Base-by-base conservation (phyloP, 2,888 invertebrate species). In the Lucinisca nassula region DNA sequence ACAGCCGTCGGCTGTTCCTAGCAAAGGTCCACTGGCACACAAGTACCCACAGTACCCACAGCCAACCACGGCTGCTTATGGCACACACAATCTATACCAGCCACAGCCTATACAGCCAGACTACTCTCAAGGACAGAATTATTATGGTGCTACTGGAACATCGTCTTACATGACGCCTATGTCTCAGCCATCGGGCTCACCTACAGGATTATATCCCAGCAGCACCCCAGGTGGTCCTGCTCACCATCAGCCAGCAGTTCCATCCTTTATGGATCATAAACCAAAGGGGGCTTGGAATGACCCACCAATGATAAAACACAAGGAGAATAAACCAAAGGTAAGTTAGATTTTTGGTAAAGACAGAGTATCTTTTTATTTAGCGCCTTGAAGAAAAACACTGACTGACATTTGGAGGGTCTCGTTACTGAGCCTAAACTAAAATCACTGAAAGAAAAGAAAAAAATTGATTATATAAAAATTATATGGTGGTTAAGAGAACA, bases 241-340 rank as follows among this genome's bases (percentile, higher is more conserved):
- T 45, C 88, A 74, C 40, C 91, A 88, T 0, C 85, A 80, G 51
- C 86, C 89, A 35, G 35, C 72, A 21, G 55, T 91, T 10, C 84
- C 89, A 8, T 95, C 95, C 0, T 95, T 92, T 90, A 94, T 95
- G 88, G 95, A 95, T 79, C 88, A 91, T 45, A 93, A 93, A 70
- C 93, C 95, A 10, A 90, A 90, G 8, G 84, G 79, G n/a, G 95
- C 95, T 1, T 96, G 96, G 96, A 96, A 96, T 90, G 96, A 96
- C 87, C 96, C 96, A 8, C 96, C 96, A n/a, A 79, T 92, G 77
- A 90, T 96, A 8, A 86, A 88, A 24, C 79, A 82, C 14, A 88
- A 82, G 67, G 70, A 82, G 14, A 51, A 40, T 27, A 74, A 86
- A 78, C 82, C 90, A 49, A 88, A 86, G 84, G 90, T 89, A 81